Base-by-base conservation (phyloP, 64 coral and sea anemone genomes). In the Stichodactyla helianthus region DNA sequence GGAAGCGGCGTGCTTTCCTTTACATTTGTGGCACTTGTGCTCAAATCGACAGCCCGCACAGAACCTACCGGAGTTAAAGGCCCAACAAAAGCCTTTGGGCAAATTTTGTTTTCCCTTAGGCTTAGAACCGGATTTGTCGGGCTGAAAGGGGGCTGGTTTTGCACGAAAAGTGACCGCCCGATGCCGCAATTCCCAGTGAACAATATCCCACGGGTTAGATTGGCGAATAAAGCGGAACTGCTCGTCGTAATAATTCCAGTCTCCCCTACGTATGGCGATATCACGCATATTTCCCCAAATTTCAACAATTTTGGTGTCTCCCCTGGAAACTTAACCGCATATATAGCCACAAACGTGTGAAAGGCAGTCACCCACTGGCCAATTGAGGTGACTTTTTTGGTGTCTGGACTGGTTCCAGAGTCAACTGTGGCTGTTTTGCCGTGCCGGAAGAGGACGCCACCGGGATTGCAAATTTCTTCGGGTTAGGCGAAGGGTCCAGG, bases 161-260 rank as follows among this genome's bases (percentile, higher is more conserved):
- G 74, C 22, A n/a, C 22, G 22, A 7, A 18, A 27, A n/a, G 7
- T 10, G 11, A 25, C 22, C 7, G 74, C 0, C 11, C 18, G 10
- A 0, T 77, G 22, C 74, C 74, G 4, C 74, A 77, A n/a, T n/a
- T 77, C 74, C 74, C 74, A 77, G 10, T 15, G 22, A 15, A 77
- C 44, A n/a, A 50, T 77, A 4, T 77, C 44, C 4, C 74, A 77
- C 2, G 74, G 74, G 7, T 77, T 25, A 8, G 74, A 77, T 4
- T 77, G 74, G 7, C 74, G 74, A 15, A 77, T 77, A 27, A 77
- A 77, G 20, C 74, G 74, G 44, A 77, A 77, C 62, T 86, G 84
- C 31, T 86, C 84, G 55, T 86, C 84, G 59, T 86, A 86, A 86
- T 64, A 86, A 86, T 55, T 52, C 84, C 84, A 86, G 22, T 86